These are phyloP conservation scores for Cephalopholis sonnerati DNA, from an alignment of 2,113 vertebrate species.

Conservation along the genomic window DNA sequence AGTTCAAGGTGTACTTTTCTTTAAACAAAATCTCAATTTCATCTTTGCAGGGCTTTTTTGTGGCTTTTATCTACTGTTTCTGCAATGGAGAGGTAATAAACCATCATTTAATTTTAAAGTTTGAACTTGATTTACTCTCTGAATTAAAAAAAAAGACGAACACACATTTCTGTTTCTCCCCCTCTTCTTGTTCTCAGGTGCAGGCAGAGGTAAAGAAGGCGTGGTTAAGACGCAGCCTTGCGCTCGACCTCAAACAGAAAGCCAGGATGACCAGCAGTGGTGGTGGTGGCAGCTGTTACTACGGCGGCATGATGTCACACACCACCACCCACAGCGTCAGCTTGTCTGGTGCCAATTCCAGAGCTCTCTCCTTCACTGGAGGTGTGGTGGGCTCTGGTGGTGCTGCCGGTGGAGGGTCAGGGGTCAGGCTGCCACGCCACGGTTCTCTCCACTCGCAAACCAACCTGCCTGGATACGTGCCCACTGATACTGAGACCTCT, in stretches of 20 bases:
- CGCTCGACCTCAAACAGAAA: conserved; percentile 87
- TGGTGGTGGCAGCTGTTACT: conserved; percentile 85
- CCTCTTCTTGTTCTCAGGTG: conserved; percentile 74
- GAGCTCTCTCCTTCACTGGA: conserved; percentile 60
- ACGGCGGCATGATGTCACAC: conserved; percentile 88
- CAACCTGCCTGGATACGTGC: conserved; percentile 62
- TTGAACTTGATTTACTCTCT: background rate
- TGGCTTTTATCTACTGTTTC: conserved; percentile 91
- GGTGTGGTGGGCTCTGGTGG: conserved; percentile 46
- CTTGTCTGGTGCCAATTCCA: conserved; percentile 74
- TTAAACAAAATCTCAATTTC: conserved; percentile 6
- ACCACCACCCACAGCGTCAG: conserved; percentile 86
- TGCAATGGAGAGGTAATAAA: conserved; percentile 88
- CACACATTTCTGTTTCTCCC: background rate
- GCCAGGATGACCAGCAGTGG: conserved; percentile 84
- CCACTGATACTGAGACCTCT: conserved; percentile 56
- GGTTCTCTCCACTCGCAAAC: conserved; percentile 50
- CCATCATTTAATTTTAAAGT: background rate
- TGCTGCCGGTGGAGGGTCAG: conserved; percentile 18
- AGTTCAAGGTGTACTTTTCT: background rate
- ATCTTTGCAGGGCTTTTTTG: conserved; percentile 86
- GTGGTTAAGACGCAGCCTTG: conserved; percentile 85
- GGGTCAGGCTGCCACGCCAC: conserved; percentile 51
- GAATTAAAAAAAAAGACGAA: background rate
- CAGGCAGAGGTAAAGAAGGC: conserved; percentile 89